Evolutionary conservation across 2,797 vertebrate genomes (phyloP).

Genomic region (Chaetophractus vellerosus): DNA sequence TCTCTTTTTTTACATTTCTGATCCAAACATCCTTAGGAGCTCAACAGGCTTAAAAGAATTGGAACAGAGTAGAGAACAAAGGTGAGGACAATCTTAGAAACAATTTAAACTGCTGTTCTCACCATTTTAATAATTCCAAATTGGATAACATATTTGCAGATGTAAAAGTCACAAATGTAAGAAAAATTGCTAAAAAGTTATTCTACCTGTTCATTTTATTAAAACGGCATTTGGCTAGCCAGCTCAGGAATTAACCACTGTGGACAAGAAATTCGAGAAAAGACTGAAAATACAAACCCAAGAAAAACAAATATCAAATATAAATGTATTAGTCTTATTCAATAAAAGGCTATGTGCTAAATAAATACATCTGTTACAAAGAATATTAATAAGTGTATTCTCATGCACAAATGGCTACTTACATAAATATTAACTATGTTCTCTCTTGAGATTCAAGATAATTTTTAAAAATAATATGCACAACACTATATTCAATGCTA

Average conservation of each 20-base stretch:
- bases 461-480: conserved; percentile 26
- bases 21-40: conserved; percentile 78
- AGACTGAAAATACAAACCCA: not conserved
- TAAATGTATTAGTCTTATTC: conserved; percentile 27
- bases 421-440: not conserved
- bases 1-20: conserved; percentile 80
- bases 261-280: conserved; percentile 54
- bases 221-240: not conserved
- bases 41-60: conserved; percentile 80
- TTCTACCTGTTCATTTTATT: conserved; percentile 29
- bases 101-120: conserved; percentile 33
- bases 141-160: conserved; percentile 6
- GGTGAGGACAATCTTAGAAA: conserved; percentile 63
- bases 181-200: conserved; percentile 40
- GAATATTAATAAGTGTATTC: conserved; percentile 39
- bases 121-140: conserved; percentile 57
- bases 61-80: conserved; percentile 79
- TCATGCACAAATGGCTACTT: conserved; percentile 22
- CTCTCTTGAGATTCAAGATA: conserved; percentile 9
- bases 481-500: conserved; percentile 27
- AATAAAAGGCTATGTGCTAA: not conserved
- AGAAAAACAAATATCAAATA: conserved; percentile 42
- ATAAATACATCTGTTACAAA: conserved; percentile 30
- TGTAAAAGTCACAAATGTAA: conserved; percentile 41
- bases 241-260: conserved; percentile 47